Conservation (phyloP, 30 jellyfish, hydroid and myxozoan genomes). For the Aurelia aurita region DNA sequence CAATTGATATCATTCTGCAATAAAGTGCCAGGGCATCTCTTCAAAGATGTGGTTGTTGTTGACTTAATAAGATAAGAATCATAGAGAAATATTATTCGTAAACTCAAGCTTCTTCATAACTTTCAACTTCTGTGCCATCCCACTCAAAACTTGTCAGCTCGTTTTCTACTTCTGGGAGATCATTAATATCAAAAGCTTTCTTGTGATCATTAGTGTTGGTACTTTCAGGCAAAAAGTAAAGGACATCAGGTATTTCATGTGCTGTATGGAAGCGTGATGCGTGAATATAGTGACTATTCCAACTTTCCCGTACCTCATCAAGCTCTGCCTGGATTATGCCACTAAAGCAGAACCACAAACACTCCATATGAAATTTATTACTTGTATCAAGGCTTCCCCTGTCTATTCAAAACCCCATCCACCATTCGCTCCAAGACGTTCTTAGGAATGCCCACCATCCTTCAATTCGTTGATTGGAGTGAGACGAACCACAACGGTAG, state of each 20-base stretch:
- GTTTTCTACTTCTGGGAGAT: constrained; percentile 6
- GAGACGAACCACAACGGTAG: constrained; percentile 36
- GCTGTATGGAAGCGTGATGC: constrained; percentile 35
- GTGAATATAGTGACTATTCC: constrained; percentile 49
- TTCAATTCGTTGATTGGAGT: constrained; percentile 62
- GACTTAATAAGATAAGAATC: background rate
- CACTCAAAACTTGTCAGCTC: constrained; percentile 8
- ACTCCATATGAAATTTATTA: constrained; percentile 15
- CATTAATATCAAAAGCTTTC: constrained; percentile 10
- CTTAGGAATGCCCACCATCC: constrained; percentile 64
- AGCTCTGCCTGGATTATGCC: constrained; percentile 45
- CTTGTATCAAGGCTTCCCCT: constrained; percentile 31
- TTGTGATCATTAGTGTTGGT: constrained; percentile 5
- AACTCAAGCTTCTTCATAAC: constrained; percentile 13
- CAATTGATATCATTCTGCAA: constrained; percentile 4
- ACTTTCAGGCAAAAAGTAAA: constrained; percentile 26
- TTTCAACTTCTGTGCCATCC: constrained; percentile 3
- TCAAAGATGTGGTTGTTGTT: background rate
- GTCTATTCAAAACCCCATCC: constrained; percentile 47
- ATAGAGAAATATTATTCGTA: background rate
- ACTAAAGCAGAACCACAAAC: constrained; percentile 46
- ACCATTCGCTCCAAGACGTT: constrained; percentile 43
- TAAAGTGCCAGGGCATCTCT: background rate
- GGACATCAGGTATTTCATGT: constrained; percentile 50
- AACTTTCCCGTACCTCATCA: constrained; percentile 33